These are phyloP conservation scores for Labeo rohita DNA, from an alignment of 2,113 vertebrate species.

Conservation along the genomic window DNA sequence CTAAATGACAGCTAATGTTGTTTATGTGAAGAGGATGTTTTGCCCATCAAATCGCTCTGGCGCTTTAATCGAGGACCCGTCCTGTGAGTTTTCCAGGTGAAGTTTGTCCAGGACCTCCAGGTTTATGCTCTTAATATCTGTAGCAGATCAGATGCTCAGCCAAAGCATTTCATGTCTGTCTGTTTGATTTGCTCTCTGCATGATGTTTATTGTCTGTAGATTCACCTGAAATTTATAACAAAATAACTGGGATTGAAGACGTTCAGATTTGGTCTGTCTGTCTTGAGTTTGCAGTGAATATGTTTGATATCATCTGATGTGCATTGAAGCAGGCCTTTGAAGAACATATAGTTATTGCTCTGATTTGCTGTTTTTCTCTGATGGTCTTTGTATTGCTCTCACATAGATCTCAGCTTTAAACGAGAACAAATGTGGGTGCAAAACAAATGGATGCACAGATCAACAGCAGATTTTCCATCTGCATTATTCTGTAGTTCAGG, in stretches of 20 bases:
- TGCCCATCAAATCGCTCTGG: neutral
- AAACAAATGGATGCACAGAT: neutral
- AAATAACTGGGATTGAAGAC: neutral
- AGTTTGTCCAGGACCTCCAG: neutral
- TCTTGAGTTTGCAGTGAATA: neutral
- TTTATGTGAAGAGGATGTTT: neutral
- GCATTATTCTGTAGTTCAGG: neutral
- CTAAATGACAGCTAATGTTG: neutral
- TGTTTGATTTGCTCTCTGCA: neutral
- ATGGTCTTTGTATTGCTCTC: neutral
- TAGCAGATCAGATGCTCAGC: neutral
- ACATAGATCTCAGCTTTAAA: neutral
- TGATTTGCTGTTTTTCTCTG: neutral
- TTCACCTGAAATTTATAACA: neutral
- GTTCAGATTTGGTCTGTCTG: neutral
- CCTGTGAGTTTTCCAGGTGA: neutral
- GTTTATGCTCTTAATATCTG: neutral
- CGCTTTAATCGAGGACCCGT: neutral
- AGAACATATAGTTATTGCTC: neutral
- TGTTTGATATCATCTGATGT: neutral
- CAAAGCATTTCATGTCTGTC: neutral
- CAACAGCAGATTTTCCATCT: constrained; percentile 7
- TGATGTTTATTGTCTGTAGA: neutral
- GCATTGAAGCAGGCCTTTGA: neutral
- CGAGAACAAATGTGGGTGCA: neutral